Percentiles rank a stretch among this genome's conserved stretches.
Evolutionary conservation across 1,140 invertebrate genomes (phyloP).

Genomic region (Musca vetustissima): DNA sequence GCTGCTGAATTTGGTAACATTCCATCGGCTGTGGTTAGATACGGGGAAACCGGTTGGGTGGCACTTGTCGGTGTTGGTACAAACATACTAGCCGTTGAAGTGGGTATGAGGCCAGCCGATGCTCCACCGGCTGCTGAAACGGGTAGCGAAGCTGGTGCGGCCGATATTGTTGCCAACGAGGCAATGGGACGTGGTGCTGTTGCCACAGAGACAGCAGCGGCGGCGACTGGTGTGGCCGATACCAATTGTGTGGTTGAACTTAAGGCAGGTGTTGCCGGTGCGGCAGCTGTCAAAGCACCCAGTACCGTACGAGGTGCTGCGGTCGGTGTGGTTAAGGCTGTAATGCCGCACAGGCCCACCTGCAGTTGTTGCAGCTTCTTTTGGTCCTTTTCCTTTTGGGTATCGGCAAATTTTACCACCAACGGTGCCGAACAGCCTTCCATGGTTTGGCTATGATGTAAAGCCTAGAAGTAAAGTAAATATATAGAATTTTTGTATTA

Average conservation of each 20-base stretch:
- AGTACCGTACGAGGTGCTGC: constrained; percentile 22
- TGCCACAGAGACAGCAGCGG: constrained; percentile 31
- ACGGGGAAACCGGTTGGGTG: constrained; percentile 32
- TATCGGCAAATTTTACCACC: constrained; percentile 98
- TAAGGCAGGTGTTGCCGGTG: constrained; percentile 33
- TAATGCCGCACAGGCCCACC: constrained; percentile 74
- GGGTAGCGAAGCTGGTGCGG: constrained; percentile 28
- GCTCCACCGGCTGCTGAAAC: constrained; percentile 32
- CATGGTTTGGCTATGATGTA: constrained; percentile 98
- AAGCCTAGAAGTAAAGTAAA: constrained; percentile 58
- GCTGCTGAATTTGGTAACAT: constrained; percentile 55
- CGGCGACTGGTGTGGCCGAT: constrained; percentile 15
- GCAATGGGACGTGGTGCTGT: constrained; percentile 35
- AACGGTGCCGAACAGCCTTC: constrained; percentile 96
- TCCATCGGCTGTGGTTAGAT: constrained; percentile 31
- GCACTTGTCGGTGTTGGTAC: constrained; percentile 55
- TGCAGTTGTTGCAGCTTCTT: constrained; percentile 92
- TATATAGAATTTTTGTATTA: no score
- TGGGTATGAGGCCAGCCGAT: constrained; percentile 24
- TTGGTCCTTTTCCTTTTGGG: constrained; percentile 97
- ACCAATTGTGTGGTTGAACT: constrained; percentile 36
- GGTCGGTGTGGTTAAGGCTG: constrained; percentile 60
- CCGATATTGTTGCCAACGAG: constrained; percentile 39
- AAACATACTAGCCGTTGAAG: constrained; percentile 32
- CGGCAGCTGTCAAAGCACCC: constrained; percentile 6